Conservation (phyloP, 2,113 vertebrate genomes). For the Naja naja region DNA sequence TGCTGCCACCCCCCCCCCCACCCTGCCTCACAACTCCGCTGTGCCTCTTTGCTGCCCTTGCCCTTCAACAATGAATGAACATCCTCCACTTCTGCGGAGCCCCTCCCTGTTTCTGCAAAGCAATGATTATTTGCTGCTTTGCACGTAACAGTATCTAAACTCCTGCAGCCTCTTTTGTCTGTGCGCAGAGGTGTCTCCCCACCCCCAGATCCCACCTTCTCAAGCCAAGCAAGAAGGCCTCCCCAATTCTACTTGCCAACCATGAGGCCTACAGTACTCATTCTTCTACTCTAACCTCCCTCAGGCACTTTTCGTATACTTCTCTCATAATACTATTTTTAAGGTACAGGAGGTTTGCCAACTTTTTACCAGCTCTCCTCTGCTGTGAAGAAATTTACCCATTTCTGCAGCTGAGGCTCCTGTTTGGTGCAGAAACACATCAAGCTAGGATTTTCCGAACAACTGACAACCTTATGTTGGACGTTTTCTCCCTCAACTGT, state of each 20-base stretch:
- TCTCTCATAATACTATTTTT: not conserved
- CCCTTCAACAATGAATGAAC: not conserved
- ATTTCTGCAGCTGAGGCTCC: not conserved
- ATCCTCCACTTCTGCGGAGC: not conserved
- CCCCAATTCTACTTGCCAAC: conserved; percentile 18
- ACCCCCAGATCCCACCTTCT: conserved; percentile 26
- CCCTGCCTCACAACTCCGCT: conserved; percentile 27
- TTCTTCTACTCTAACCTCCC: not conserved
- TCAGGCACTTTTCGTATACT: not conserved
- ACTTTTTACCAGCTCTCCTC: not conserved
- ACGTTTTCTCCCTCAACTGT: not conserved
- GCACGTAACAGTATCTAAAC: not conserved
- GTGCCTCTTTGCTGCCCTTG: conserved; percentile 30
- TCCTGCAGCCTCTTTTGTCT: fast-evolving
- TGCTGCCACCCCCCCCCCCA: conserved; percentile 32
- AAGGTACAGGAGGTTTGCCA: not conserved
- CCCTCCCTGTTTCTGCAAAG: conserved; percentile 8
- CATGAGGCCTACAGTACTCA: not conserved
- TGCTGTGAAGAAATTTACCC: not conserved
- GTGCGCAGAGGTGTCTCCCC: conserved; percentile 2
- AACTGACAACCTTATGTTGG: not conserved
- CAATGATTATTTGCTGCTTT: not conserved
- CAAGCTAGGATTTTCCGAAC: not conserved
- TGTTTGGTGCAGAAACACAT: not conserved
- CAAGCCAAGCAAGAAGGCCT: conserved; percentile 3